phyloP scores from a whole-genome alignment of 2,113 vertebrate genomes.

The Nematolebias whitei region DNA sequence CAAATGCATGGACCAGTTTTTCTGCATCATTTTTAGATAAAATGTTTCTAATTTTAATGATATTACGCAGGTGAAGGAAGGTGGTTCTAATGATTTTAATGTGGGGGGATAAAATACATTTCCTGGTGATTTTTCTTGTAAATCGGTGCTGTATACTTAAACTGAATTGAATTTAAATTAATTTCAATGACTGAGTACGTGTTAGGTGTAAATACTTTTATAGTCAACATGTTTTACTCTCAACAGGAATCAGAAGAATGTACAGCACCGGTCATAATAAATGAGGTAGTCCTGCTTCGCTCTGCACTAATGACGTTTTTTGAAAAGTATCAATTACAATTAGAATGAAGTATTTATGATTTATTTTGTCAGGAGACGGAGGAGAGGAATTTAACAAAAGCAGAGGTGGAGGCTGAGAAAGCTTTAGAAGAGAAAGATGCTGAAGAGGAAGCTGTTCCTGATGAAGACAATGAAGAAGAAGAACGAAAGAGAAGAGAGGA shows the following conservation, averaged over 20 bases:
- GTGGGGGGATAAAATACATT: too few relatives aligned
- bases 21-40: too few relatives aligned
- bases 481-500: slow-evolving; percentile 42
- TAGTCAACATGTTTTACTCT: slow-evolving; percentile 3
- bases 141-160: too few relatives aligned
- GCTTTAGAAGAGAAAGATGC: slow-evolving; percentile 31
- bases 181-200: too few relatives aligned
- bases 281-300: slow-evolving; percentile 30
- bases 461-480: slow-evolving; percentile 37
- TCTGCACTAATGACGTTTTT: not conserved
- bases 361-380: slow-evolving; percentile 57
- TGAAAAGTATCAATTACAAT: not conserved
- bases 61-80: too few relatives aligned
- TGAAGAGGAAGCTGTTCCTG: slow-evolving; percentile 36
- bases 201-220: not conserved
- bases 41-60: too few relatives aligned
- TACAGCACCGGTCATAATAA: slow-evolving; percentile 10
- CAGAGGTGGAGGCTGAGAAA: slow-evolving; percentile 40
- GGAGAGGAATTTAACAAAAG: slow-evolving; percentile 33
- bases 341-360: slow-evolving; percentile 13
- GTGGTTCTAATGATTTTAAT: too few relatives aligned
- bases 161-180: too few relatives aligned
- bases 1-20: too few relatives aligned
- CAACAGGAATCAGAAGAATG: slow-evolving; percentile 50
- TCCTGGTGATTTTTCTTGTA: too few relatives aligned